These are phyloP conservation scores for Orcinus orca DNA, from an alignment of 2,113 vertebrate species.

Conservation along the genomic window DNA sequence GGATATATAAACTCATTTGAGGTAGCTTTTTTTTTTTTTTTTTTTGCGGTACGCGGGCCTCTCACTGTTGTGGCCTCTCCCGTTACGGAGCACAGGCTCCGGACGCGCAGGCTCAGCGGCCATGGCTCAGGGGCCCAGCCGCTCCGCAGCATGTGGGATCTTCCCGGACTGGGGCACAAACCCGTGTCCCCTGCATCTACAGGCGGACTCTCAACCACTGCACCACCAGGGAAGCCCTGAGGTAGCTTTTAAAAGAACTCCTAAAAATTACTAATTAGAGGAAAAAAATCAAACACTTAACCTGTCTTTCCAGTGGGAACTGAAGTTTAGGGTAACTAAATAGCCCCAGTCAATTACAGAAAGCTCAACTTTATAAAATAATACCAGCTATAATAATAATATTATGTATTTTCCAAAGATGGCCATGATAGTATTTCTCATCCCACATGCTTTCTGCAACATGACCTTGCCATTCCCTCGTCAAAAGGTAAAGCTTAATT, in stretches of 20 bases:
- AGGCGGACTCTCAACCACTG: too few species aligned
- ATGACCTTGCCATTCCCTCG: not conserved
- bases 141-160: too few species aligned
- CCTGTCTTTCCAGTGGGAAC: slow-evolving; percentile 14
- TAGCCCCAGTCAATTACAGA: not conserved
- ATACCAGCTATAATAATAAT: not conserved
- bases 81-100: too few species aligned
- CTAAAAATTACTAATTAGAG: not conserved
- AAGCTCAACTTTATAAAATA: slow-evolving; percentile 32
- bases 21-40: not conserved
- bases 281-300: slow-evolving; percentile 27
- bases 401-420: slow-evolving; percentile 4
- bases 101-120: too few species aligned
- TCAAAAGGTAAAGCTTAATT: slow-evolving; percentile 2
- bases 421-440: not conserved
- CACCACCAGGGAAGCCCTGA: not conserved
- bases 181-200: too few species aligned
- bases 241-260: slow-evolving; percentile 17
- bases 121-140: too few species aligned
- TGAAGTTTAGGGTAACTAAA: slow-evolving; percentile 43
- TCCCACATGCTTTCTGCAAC: not conserved
- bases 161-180: too few species aligned
- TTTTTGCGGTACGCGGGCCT: too few species aligned
- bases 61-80: too few species aligned
- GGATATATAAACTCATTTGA: slow-evolving; percentile 9